Conservation (phyloP, 2,797 vertebrate genomes). For the Sternarchorhynchus goeldii region DNA sequence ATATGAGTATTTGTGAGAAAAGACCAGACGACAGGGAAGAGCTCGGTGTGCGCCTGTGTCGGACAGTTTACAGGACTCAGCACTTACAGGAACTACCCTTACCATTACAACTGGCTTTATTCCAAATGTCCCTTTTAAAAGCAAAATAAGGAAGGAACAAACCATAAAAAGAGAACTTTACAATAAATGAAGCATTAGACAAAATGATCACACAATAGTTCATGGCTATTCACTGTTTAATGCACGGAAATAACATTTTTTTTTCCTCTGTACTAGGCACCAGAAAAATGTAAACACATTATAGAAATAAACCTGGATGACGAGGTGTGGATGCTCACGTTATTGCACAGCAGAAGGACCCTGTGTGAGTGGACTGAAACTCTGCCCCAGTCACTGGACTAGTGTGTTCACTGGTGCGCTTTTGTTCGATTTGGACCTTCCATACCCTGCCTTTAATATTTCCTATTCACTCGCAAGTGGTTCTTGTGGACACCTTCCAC, state of each 20-base stretch:
- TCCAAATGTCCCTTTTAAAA: constrained; percentile 67
- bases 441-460: constrained; percentile 11
- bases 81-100: constrained; percentile 50
- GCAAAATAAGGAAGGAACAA: constrained; percentile 48
- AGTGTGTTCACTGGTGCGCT: constrained; percentile 44
- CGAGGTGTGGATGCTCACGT: constrained; percentile 60
- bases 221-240: constrained; percentile 83
- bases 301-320: constrained; percentile 91
- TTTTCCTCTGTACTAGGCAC: constrained; percentile 89
- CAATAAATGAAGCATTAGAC: constrained; percentile 65
- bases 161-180: constrained; percentile 54
- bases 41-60: neutral
- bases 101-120: constrained; percentile 68
- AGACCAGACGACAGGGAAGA: neutral
- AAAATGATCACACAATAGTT: constrained; percentile 71
- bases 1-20: constrained; percentile 4
- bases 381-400: constrained; percentile 54
- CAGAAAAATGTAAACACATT: constrained; percentile 95
- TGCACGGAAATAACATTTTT: constrained; percentile 86
- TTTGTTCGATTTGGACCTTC: constrained; percentile 31
- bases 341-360: constrained; percentile 66
- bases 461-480: neutral
- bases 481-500: neutral
- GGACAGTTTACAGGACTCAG: constrained; percentile 2
- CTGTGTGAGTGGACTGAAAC: constrained; percentile 68